Conservation (phyloP, 2,113 vertebrate genomes). For the Neotragus pygmaeus region DNA sequence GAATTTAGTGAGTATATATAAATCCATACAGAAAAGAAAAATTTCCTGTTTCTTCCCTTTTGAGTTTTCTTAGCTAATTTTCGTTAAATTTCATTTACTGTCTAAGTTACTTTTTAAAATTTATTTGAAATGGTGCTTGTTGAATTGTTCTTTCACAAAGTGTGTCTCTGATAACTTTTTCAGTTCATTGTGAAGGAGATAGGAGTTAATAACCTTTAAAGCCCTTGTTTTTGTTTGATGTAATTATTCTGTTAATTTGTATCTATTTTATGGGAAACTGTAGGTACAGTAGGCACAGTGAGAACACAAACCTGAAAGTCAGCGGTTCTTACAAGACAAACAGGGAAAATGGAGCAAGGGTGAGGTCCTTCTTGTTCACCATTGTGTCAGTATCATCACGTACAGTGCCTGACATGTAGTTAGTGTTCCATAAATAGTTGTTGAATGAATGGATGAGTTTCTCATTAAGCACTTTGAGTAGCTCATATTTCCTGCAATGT, state of each 20-base stretch:
- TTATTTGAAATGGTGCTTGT: constrained; percentile 13
- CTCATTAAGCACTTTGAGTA: neutral
- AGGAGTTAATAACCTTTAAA: neutral
- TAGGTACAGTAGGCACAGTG: neutral
- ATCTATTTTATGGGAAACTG: neutral
- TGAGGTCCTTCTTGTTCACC: neutral
- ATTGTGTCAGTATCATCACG: neutral
- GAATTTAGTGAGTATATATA: neutral
- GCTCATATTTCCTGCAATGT: neutral
- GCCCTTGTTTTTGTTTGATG: neutral
- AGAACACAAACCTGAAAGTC: neutral
- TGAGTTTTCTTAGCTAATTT: constrained; percentile 31
- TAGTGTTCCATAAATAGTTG: constrained; percentile 12
- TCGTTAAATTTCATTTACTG: constrained; percentile 22
- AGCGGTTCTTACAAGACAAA: neutral
- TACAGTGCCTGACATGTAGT: neutral
- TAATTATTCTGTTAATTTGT: neutral
- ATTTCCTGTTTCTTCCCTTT: neutral
- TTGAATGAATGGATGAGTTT: neutral
- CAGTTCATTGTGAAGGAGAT: neutral
- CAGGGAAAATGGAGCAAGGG: neutral
- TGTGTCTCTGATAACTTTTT: neutral
- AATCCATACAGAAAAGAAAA: constrained; percentile 9
- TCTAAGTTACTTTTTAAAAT: neutral
- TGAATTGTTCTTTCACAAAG: constrained; percentile 9